Conservation (phyloP, 2,888 invertebrate species). For the Dione vanillae region DNA sequence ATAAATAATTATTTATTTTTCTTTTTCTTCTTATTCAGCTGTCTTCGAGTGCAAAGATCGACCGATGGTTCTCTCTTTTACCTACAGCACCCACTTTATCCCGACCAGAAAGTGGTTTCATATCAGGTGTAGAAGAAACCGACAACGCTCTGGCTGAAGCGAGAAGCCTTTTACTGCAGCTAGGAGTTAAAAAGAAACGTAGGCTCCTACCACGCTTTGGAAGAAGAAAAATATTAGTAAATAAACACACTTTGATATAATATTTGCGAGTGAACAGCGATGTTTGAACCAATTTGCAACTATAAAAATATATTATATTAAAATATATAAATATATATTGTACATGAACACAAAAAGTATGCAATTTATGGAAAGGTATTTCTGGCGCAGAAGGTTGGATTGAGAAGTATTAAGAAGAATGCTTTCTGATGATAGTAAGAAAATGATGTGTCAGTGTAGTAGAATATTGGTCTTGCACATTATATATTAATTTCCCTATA, state of each 20-base stretch:
- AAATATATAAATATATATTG: background rate
- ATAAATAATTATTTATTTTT: background rate
- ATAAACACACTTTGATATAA: conserved; percentile 75
- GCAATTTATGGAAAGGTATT: no score
- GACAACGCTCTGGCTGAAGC: conserved; percentile 87
- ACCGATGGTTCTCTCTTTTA: conserved; percentile 91
- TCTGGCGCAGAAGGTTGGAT: background rate
- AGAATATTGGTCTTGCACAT: no score
- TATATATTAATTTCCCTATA: no score
- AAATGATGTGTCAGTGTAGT: no score
- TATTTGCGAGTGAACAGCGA: conserved; percentile 43
- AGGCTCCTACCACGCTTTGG: conserved; percentile 88
- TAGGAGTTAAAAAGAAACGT: conserved; percentile 88
- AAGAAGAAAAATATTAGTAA: conserved; percentile 88
- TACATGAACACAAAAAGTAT: no score
- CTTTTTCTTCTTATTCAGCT: conserved; percentile 75
- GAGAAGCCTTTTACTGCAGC: conserved; percentile 86
- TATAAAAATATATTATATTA: background rate
- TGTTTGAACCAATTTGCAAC: conserved; percentile 50
- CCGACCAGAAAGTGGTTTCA: conserved; percentile 91
- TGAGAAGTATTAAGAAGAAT: no score
- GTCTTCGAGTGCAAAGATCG: conserved; percentile 90
- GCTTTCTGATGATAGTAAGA: no score
- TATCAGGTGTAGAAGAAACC: conserved; percentile 86
- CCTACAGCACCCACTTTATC: conserved; percentile 86